Percentiles rank a stretch among this genome's conserved stretches.
Conservation (phyloP, 2,113 vertebrate genomes). For the Centropus bengalensis region DNA sequence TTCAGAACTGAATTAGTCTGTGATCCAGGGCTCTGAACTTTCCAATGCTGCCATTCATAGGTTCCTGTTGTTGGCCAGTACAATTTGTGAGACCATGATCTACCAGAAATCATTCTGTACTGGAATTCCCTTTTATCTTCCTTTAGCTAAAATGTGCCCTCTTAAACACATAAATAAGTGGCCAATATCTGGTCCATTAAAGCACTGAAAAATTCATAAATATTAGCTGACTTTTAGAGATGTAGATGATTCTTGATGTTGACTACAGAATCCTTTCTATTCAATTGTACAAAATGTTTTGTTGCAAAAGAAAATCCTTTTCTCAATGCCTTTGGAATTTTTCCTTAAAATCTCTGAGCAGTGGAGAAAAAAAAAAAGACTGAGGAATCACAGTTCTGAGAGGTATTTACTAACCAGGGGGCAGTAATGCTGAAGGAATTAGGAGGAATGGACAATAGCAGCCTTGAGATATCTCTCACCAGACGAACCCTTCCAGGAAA, state of each 20-base stretch:
- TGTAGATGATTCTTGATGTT: background rate
- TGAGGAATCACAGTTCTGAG: background rate
- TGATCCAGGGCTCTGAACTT: background rate
- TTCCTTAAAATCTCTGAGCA: background rate
- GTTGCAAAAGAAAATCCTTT: background rate
- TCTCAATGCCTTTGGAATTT: background rate
- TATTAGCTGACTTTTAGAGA: background rate
- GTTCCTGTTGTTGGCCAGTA: background rate
- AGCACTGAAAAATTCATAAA: background rate
- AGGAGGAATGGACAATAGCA: background rate
- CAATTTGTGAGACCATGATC: background rate
- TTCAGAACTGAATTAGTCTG: background rate
- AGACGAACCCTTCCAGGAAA: background rate
- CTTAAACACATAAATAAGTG: background rate
- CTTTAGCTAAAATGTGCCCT: background rate
- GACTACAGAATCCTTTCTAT: background rate
- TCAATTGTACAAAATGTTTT: background rate
- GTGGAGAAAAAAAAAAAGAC: background rate
- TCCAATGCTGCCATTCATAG: background rate
- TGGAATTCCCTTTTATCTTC: background rate
- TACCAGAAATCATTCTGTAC: background rate
- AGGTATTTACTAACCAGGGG: background rate
- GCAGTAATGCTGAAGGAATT: background rate
- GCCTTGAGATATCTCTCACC: background rate
- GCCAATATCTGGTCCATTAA: background rate